These are phyloP conservation scores for Carlito syrichta DNA, from an alignment of 2,113 vertebrate species.

Conservation along the genomic window DNA sequence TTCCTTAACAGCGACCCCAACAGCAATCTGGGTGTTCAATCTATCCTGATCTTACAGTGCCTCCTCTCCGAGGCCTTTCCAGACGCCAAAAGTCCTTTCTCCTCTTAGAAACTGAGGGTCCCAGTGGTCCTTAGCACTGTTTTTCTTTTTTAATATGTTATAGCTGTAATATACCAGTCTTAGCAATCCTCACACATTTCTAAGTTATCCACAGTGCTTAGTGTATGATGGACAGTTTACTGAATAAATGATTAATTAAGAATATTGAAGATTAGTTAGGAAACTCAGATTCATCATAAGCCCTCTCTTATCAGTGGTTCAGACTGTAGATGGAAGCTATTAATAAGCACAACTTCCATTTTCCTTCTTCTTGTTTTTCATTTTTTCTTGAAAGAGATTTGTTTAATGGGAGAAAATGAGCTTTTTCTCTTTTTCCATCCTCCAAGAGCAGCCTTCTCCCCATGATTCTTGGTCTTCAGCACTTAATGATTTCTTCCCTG, in stretches of 20 bases:
- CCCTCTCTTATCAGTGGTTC: background rate
- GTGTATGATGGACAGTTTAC: background rate
- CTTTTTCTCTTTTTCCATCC: background rate
- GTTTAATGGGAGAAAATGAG: background rate
- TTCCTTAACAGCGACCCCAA: background rate
- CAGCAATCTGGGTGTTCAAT: background rate
- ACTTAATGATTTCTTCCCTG: background rate
- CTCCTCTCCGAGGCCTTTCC: background rate
- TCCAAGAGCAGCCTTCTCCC: background rate
- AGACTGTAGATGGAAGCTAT: background rate
- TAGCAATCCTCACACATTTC: background rate
- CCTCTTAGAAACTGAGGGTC: background rate
- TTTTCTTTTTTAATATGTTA: background rate
- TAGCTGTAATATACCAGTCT: background rate
- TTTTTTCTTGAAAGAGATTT: background rate
- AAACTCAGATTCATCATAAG: background rate
- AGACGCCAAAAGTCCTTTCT: too few species aligned
- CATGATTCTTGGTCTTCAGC: background rate
- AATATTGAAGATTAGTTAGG: background rate
- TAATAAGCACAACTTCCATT: background rate
- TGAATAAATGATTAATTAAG: background rate
- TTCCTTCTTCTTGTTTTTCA: background rate
- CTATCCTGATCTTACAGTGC: accelerated
- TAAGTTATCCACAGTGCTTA: background rate
- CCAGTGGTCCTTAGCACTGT: background rate